Conservation (phyloP, 2,888 invertebrate species). For the Eupithecia pulchellata region DNA sequence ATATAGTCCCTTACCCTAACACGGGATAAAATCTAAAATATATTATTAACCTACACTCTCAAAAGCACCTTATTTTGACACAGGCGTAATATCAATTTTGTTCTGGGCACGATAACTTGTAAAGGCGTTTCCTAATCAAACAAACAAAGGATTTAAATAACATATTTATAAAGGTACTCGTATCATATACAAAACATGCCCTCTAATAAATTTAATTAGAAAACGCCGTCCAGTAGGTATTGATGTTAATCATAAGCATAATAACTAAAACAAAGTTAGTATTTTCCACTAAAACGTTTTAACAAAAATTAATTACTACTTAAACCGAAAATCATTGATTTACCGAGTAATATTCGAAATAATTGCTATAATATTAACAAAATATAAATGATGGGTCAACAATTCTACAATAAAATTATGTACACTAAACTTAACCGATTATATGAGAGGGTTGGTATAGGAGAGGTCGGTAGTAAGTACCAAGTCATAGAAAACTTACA, state of each 20-base stretch:
- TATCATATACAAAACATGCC: neutral
- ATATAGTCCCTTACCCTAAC: conserved; percentile 66
- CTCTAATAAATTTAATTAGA: conserved; percentile 46
- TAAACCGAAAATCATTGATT: conserved; percentile 57
- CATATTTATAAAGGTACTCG: conserved; percentile 15
- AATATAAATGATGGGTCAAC: conserved; percentile 71
- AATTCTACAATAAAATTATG: conserved; percentile 73
- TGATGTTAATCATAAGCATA: conserved; percentile 63
- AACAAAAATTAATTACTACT: conserved; percentile 63
- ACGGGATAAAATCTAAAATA: conserved; percentile 66
- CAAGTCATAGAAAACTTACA: conserved; percentile 35
- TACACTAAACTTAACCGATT: conserved; percentile 67
- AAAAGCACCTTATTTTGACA: conserved; percentile 81
- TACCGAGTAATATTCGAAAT: conserved; percentile 68
- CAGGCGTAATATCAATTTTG: conserved; percentile 69
- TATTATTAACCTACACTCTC: conserved; percentile 73
- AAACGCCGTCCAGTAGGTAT: conserved; percentile 52
- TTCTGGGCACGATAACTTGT: conserved; percentile 57
- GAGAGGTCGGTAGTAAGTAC: too few relatives aligned
- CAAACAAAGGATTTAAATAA: conserved; percentile 5
- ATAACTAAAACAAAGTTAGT: conserved; percentile 64
- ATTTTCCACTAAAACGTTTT: conserved; percentile 65
- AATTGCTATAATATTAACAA: conserved; percentile 69
- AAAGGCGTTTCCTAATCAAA: conserved; percentile 33
- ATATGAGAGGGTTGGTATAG: conserved; percentile 33